Evolutionary conservation across 2,113 vertebrate genomes (phyloP).

Genomic region (Menidia beryllina): DNA sequence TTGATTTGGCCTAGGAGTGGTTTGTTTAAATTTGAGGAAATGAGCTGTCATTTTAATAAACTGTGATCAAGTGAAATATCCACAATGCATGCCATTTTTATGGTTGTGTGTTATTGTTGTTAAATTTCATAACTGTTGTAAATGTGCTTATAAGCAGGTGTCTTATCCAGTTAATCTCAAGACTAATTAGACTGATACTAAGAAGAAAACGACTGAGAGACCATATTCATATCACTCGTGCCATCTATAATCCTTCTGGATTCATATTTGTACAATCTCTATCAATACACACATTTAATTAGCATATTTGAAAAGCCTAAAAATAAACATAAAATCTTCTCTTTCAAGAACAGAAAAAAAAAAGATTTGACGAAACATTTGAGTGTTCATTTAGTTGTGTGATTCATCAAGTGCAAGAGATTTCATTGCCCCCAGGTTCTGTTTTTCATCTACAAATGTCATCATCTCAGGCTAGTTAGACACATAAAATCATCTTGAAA

Average conservation of each 20-base stretch:
- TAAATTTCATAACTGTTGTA: not conserved
- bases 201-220: not conserved
- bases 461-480: constrained; percentile 8
- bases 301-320: constrained; percentile 25
- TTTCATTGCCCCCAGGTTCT: constrained; percentile 12
- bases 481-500: not conserved
- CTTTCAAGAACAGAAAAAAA: constrained; percentile 20
- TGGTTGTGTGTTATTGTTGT: not conserved
- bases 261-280: constrained; percentile 18
- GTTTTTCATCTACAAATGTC: constrained; percentile 38
- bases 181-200: not conserved
- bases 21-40: too few relatives aligned
- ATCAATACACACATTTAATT: not conserved
- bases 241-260: not conserved
- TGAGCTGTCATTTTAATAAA: too few relatives aligned
- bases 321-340: constrained; percentile 51
- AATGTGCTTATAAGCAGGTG: too few relatives aligned
- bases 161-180: not conserved
- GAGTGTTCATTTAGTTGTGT: constrained; percentile 3
- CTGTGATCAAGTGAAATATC: not conserved
- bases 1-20: too few relatives aligned
- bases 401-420: constrained; percentile 37
- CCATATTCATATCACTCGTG: not conserved
- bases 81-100: not conserved
- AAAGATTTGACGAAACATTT: constrained; percentile 18